A percentile compares a stretch with the other conserved stretches of the same genome.
Conservation (phyloP, 37 sponge, comb jelly and placozoan genomes). For the Dysidea cf. avara region DNA sequence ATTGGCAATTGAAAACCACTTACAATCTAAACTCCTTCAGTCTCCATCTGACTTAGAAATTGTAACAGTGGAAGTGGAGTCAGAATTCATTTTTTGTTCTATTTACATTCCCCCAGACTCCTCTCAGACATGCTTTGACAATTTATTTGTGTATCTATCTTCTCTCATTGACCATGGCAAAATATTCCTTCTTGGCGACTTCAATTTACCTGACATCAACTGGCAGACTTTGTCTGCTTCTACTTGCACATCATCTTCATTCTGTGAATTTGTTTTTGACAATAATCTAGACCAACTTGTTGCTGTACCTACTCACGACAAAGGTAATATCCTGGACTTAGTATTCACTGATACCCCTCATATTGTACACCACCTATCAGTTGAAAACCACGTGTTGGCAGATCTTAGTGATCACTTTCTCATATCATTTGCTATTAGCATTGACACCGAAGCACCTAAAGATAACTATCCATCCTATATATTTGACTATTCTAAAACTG, state of each 20-base stretch:
- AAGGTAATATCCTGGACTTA: too few species aligned
- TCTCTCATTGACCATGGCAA: background rate
- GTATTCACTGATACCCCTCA: too few species aligned
- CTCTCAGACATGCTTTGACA: background rate
- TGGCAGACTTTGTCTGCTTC: constrained; percentile 8
- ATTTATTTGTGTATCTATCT: background rate
- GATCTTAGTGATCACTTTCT: too few species aligned
- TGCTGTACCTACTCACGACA: too few species aligned
- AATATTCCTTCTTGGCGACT: constrained; percentile 32
- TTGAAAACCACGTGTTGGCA: too few species aligned
- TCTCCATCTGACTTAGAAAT: constrained; percentile 23
- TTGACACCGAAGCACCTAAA: too few species aligned
- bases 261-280: too few species aligned
- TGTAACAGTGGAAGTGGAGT: constrained; percentile 5
- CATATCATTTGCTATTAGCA: too few species aligned
- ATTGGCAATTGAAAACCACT: constrained; percentile 13
- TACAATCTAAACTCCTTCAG: constrained; percentile 12
- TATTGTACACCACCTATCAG: too few species aligned
- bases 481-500: too few species aligned
- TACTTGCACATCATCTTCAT: background rate
- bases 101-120: constrained; percentile 21
- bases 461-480: too few species aligned
- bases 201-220: constrained; percentile 38
- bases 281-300: too few species aligned
- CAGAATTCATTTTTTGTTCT: background rate